These are phyloP conservation scores for Cynaeus angustus DNA, from an alignment of 2,888 invertebrate species.

Conservation along the genomic window DNA sequence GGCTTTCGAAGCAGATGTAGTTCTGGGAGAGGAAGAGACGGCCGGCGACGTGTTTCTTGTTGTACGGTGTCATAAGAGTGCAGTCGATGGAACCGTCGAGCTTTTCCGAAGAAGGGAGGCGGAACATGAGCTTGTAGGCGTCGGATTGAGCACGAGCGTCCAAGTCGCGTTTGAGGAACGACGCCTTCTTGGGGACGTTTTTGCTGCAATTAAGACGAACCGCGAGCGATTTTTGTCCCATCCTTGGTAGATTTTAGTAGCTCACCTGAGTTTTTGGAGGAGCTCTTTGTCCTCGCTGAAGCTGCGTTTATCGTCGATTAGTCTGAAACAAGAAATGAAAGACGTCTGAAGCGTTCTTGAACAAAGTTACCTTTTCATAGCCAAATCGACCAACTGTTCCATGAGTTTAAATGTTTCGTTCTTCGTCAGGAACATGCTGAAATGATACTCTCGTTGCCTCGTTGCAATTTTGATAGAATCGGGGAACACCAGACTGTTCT, in stretches of 20 bases:
- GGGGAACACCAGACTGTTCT: conserved; percentile 85
- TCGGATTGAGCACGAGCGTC: conserved; percentile 97
- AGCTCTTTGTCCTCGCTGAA: conserved; percentile 93
- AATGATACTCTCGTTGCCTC: conserved; percentile 89
- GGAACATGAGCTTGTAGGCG: conserved; percentile 87
- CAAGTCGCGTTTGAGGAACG: conserved; percentile 94
- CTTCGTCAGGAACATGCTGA: conserved; percentile 92
- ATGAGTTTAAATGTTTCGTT: conserved; percentile 93
- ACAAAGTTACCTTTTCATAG: conserved; percentile 85
- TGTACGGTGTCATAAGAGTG: conserved; percentile 95
- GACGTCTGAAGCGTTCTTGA: no score
- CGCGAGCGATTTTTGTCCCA: no score
- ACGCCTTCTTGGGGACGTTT: conserved; percentile 91
- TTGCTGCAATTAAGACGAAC: conserved; percentile 79
- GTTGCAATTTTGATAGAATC: conserved; percentile 92
- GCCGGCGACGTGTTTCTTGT: conserved; percentile 91
- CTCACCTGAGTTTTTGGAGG: conserved; percentile 83
- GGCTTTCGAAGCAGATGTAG: conserved; percentile 96
- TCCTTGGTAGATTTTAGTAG: no score
- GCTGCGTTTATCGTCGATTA: conserved; percentile 93
- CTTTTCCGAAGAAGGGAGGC: conserved; percentile 92
- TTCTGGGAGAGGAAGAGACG: conserved; percentile 93
- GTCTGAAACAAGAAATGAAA: no score
- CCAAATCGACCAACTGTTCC: conserved; percentile 96
- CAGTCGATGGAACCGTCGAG: conserved; percentile 95